Evolutionary conservation across 2,888 invertebrate species (phyloP), one percentile per base, ranked within the genome.

Genomic region (Steromphala cineraria): DNA sequence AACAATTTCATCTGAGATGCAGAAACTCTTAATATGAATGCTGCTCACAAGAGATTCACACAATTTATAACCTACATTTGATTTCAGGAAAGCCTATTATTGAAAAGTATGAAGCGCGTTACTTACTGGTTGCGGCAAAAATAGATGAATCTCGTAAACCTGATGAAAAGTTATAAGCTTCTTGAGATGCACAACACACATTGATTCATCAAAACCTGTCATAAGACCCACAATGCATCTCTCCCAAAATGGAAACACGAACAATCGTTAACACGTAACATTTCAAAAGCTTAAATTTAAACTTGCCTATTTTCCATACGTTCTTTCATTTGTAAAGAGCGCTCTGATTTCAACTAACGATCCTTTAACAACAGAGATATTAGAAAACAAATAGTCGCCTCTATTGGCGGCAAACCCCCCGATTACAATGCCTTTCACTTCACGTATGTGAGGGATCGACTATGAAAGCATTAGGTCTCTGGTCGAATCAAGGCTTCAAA

Each of bases 391-490:
- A 80, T 55, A 80, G 55, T 36, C 36, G 53, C 24, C 56, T 52
- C 80, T 15, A 75, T 80, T 80, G 80, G 55, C 75, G 19, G 55
- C 52, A 75, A 80, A 75, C 36, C 52, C 80, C 56, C 19, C 56
- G 80, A 80, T 80, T 80, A 80, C 80, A 75, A 80, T 75, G 75
- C 80, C 75, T 80, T 80, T 74, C 36, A 24, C 53, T 46, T n/a
- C 28, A n/a, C 31, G 62, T 80, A 80, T 80, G 80, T 75, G 80
- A 75, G 80, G 80, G 80, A 80, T 80, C 56, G 74, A 24, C 31
- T 56, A 28, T 71, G 55, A 80, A 74, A 74, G 80, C 78, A 80
- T 78, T 56, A 55, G 46, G 52, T 53, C 67, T 53, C 56, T 31
- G 19, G 55, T 53, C 75, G 52, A 67, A 52, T 15, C 79, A 53